Conservation (phyloP, 2,797 vertebrate genomes). For the Melanogrammus aeglefinus region DNA sequence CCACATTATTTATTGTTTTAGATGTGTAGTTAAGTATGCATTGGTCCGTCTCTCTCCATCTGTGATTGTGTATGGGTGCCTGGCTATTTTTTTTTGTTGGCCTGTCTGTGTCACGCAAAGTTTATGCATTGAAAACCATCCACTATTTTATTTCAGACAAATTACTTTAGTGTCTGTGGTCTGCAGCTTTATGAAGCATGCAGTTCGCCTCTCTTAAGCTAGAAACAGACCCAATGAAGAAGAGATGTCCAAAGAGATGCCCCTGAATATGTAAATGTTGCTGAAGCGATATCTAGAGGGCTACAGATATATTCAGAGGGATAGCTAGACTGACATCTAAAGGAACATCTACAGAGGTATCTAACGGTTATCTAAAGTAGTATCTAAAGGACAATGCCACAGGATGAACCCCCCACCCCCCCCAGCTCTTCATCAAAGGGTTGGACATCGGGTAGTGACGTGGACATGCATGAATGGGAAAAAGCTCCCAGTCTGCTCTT, state of each 20-base stretch:
- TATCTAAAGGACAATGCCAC: conserved; percentile 13
- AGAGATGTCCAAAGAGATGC: background rate
- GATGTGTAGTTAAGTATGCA: no score
- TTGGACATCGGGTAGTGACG: conserved; percentile 16
- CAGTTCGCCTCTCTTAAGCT: background rate
- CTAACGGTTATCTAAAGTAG: background rate
- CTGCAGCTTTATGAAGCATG: no score
- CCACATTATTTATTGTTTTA: no score
- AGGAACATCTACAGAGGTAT: background rate
- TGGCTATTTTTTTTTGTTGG: background rate
- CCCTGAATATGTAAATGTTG: no score
- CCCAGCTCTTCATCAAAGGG: conserved; percentile 7
- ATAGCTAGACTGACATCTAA: no score
- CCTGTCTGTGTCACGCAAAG: background rate
- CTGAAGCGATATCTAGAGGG: no score
- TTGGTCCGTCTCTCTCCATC: background rate
- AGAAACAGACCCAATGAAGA: background rate
- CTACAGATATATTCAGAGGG: no score
- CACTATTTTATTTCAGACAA: background rate
- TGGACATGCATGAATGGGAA: conserved; percentile 23
- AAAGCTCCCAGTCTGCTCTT: background rate
- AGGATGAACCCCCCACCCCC: conserved; percentile 1
- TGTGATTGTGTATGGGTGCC: background rate
- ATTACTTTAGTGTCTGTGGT: background rate
- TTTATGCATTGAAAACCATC: background rate